Evolutionary conservation across 53 echinoderm and acorn worm genomes (phyloP), one percentile per base, ranked within the genome.

Genomic region (Henricia sp.): DNA sequence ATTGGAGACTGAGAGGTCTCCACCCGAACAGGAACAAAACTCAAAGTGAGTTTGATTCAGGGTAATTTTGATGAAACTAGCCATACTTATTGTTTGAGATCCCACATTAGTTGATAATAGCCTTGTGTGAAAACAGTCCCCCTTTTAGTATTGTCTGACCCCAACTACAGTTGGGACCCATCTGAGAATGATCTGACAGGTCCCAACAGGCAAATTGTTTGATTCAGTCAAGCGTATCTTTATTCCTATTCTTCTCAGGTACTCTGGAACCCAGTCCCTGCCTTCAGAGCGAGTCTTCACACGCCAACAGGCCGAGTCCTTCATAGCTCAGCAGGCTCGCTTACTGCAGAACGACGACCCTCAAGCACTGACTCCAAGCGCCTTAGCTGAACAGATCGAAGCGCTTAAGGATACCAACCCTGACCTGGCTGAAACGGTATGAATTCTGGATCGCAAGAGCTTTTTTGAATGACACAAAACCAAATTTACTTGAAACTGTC

Each of bases 301-400:
- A 20, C 84, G 83, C 34, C 90, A 88, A 23, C 96, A 93, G 68
- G 96, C 92, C 17, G 96, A 96, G 51, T 86, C 83, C 42, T 96
- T 96, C 60, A 93, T 96, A 10, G 83, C 96, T 0, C 84, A 96
- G 63, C 96, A 96, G 86, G 91, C 93, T 16, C 83, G 83, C 48
- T 84, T 84, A 12, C 82, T 96, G 16, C 91, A 96, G 71, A 91
- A 91, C 32, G 91, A 93, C 19, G 96, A 96, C 75, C 70, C 87
- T 10, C 72, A 78, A 35, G 91, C 96, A 10, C 82, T 89, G 0
- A 83, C 86, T 27, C 96, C 96, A 16, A 67, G 91, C 36, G 52
- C 76, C 23, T 83, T 96, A 17, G 91, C 93, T 37, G 84, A 93
- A 37, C 89, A 96, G 75, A 91, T 96, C 20, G 67, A 50, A 52